phyloP scores from a whole-genome alignment of 2,797 vertebrate species.

The Amblyraja radiata region DNA sequence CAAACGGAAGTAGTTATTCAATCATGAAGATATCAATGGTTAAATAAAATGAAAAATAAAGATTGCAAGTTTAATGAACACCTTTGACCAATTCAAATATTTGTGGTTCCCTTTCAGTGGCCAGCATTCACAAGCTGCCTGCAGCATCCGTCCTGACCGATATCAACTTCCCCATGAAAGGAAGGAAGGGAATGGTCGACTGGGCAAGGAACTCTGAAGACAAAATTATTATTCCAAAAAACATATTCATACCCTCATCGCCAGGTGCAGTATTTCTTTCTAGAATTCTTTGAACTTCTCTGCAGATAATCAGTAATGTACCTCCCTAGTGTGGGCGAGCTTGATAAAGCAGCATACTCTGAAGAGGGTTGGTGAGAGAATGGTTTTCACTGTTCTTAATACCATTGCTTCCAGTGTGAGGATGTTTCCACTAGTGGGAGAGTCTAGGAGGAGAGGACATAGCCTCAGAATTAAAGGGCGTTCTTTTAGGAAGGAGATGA shows the following conservation, averaged over 20 bases:
- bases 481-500: too few species aligned
- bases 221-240: constrained; percentile 94
- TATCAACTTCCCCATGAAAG: constrained; percentile 99
- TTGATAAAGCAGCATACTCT: not conserved
- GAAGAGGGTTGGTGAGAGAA: too few species aligned
- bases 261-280: constrained; percentile 66
- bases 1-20: not conserved
- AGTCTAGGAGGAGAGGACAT: too few species aligned
- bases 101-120: constrained; percentile 62
- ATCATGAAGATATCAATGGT: not conserved
- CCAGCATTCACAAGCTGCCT: constrained; percentile 96
- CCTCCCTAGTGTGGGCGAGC: not conserved
- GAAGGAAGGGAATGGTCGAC: constrained; percentile 97
- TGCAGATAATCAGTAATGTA: not conserved
- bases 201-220: constrained; percentile 99
- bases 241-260: constrained; percentile 85
- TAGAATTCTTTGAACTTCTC: not conserved
- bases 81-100: not conserved
- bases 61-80: not conserved
- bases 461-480: too few species aligned
- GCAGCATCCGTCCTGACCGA: constrained; percentile 92
- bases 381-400: not conserved
- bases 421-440: too few species aligned
- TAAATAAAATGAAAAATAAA: not conserved
- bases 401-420: not conserved